Conservation (phyloP, 2,113 vertebrate species). For the Neogobius melanostomus region DNA sequence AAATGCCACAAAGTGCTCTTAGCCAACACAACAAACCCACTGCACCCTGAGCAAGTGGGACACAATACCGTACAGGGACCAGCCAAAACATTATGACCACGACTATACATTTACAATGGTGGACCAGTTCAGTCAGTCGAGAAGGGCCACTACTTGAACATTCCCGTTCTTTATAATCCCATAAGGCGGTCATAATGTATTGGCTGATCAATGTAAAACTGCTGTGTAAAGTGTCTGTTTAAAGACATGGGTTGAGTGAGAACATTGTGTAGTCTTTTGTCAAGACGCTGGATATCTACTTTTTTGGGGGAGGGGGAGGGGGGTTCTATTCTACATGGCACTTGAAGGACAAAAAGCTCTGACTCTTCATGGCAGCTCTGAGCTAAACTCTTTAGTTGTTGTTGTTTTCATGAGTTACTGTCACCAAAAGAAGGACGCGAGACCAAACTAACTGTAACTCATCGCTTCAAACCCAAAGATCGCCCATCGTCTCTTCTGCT, state of each 20-base stretch:
- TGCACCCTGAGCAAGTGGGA: not conserved
- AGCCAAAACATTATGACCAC: slow-evolving; percentile 6
- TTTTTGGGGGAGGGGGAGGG: not conserved
- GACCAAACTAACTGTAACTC: not conserved
- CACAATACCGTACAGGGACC: not conserved
- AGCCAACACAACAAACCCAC: not conserved
- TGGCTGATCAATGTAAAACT: not conserved
- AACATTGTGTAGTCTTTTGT: not conserved
- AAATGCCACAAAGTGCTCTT: slow-evolving; percentile 1
- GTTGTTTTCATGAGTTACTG: too few species aligned
- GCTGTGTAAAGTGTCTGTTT: slow-evolving; percentile 5
- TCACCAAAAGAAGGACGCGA: slow-evolving; percentile 1
- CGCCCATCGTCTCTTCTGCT: not conserved
- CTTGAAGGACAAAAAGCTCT: not conserved
- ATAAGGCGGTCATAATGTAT: not conserved
- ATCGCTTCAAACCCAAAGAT: slow-evolving; percentile 7
- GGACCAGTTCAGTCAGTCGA: not conserved
- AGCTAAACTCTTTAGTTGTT: not conserved
- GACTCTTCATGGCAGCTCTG: slow-evolving; percentile 1
- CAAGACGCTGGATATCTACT: not conserved
- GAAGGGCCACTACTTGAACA: not conserved
- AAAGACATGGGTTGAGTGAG: not conserved
- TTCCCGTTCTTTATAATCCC: not conserved
- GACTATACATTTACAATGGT: too few species aligned
- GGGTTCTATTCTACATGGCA: not conserved